A percentile compares a stretch with the other conserved stretches of the same genome.
phyloP scores from a whole-genome alignment of 2,113 vertebrate genomes.

The Zapornia atra region DNA sequence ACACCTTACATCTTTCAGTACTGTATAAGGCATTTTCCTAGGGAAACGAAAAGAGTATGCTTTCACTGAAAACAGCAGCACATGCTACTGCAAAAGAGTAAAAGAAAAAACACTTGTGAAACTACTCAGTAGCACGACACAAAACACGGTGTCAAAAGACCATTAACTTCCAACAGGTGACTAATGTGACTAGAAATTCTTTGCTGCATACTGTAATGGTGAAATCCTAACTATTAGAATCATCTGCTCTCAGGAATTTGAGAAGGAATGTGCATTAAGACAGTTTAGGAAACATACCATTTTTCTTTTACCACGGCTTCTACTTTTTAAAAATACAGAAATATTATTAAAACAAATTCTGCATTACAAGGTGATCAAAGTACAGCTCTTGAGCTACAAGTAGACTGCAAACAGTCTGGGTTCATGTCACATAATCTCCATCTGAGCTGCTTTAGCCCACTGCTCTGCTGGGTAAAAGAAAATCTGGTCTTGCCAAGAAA shows the following conservation, averaged over 20 bases:
- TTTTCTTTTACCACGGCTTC: neutral
- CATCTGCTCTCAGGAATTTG: neutral
- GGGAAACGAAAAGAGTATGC: neutral
- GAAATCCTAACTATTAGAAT: neutral
- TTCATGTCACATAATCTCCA: neutral
- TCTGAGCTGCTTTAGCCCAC: neutral
- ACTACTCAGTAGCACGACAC: neutral
- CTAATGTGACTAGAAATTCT: neutral
- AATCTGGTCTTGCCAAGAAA: neutral
- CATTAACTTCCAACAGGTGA: neutral
- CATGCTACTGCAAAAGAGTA: neutral
- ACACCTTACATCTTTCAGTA: conserved; percentile 84
- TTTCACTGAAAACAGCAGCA: neutral
- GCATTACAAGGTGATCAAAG: neutral
- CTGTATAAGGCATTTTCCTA: conserved; percentile 88
- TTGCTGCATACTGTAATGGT: neutral
- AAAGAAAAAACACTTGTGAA: neutral
- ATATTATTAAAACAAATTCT: neutral
- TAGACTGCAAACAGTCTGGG: neutral
- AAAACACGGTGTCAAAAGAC: neutral
- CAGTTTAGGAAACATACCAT: neutral
- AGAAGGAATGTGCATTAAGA: neutral
- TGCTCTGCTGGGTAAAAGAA: neutral
- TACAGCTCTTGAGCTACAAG: neutral
- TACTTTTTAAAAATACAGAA: neutral